Conservation (phyloP, 2,888 invertebrate species). For the Hypomecis atomaria region DNA sequence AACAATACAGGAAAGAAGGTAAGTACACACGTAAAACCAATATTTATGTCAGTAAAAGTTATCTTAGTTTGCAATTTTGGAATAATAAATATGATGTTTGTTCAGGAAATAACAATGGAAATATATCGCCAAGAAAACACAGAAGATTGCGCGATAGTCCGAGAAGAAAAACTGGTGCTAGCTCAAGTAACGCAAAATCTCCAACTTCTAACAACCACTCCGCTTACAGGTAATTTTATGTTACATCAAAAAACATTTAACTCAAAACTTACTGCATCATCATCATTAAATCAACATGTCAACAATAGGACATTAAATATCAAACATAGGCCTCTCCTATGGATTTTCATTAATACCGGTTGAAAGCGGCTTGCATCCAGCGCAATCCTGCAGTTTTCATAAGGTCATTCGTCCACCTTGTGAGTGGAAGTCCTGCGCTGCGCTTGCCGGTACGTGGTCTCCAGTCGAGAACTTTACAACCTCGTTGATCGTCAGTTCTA, state of each 20-base stretch:
- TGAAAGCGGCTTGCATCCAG: no score
- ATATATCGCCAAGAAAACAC: slow-evolving; percentile 84
- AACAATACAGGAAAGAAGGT: slow-evolving; percentile 81
- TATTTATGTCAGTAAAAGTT: background rate
- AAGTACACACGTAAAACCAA: slow-evolving; percentile 12
- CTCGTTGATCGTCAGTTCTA: no score
- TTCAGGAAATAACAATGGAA: slow-evolving; percentile 74
- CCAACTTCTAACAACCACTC: slow-evolving; percentile 77
- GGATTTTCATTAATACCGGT: no score
- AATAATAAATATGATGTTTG: slow-evolving; percentile 13
- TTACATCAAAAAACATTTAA: background rate
- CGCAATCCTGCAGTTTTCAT: no score
- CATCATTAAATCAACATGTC: no score
- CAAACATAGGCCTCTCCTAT: no score
- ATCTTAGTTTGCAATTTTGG: background rate
- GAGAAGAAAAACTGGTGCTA: slow-evolving; percentile 86
- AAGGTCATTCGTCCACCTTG: no score
- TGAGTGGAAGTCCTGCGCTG: no score
- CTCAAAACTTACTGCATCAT: background rate
- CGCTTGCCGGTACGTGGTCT: no score
- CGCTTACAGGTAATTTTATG: slow-evolving; percentile 67
- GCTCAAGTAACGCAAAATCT: slow-evolving; percentile 81
- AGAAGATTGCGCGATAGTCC: slow-evolving; percentile 87
- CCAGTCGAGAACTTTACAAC: no score
- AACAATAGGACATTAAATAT: no score